phyloP scores from a whole-genome alignment of 2,888 invertebrate genomes.

The Tachystola acroxantha region DNA sequence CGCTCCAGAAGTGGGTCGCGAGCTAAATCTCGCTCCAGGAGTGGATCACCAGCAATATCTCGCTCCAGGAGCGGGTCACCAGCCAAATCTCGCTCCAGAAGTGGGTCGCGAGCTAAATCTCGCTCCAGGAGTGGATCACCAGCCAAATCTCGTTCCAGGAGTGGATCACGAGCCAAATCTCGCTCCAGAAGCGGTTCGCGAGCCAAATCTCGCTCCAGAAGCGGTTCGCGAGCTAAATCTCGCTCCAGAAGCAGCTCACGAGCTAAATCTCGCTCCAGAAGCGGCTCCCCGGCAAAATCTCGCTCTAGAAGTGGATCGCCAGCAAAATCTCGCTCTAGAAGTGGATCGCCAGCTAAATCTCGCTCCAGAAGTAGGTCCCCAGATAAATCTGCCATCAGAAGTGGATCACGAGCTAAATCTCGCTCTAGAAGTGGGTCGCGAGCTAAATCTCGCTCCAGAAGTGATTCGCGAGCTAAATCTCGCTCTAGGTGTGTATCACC shows the following conservation, averaged over 20 bases:
- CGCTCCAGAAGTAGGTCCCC: slow-evolving; percentile 10
- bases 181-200: neutral
- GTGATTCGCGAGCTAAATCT: slow-evolving; percentile 30
- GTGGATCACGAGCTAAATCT: slow-evolving; percentile 20
- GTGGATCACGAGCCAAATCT: too few species aligned
- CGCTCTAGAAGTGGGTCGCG: slow-evolving; percentile 21
- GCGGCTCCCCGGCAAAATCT: slow-evolving; percentile 13
- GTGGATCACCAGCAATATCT: slow-evolving; percentile 24
- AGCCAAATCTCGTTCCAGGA: too few species aligned
- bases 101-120: too few species aligned
- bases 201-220: neutral
- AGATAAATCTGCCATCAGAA: slow-evolving; percentile 13
- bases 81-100: too few species aligned
- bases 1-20: slow-evolving; percentile 27
- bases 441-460: slow-evolving; percentile 27
- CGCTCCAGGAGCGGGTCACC: slow-evolving; percentile 23
- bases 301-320: slow-evolving; percentile 17
- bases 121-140: too few species aligned
- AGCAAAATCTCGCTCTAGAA: slow-evolving; percentile 22
- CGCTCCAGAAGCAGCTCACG: too few species aligned
- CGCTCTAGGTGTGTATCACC: slow-evolving; percentile 13
- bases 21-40: slow-evolving; percentile 17
- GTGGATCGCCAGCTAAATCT: slow-evolving; percentile 19
- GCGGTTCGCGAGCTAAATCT: neutral
- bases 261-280: neutral